Conservation (phyloP, 1,140 invertebrate species). For the Carposina sasakii region DNA sequence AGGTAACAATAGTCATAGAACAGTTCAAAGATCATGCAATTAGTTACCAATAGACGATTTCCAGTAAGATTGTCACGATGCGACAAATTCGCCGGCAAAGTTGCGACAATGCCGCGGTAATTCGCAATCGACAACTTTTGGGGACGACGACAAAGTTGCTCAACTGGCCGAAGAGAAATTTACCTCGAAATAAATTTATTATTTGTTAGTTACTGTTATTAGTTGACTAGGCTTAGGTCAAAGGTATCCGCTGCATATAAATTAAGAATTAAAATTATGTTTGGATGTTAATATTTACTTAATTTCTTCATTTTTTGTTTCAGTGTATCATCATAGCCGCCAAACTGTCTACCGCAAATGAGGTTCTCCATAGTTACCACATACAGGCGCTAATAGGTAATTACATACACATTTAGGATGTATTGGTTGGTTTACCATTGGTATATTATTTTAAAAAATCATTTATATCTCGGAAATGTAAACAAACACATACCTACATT, state of each 20-base stretch:
- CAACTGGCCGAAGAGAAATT: slow-evolving; percentile 43
- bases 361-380: slow-evolving; percentile 62
- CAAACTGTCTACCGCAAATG: slow-evolving; percentile 72
- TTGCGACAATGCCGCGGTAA: slow-evolving; percentile 50
- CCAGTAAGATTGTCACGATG: slow-evolving; percentile 56
- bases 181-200: slow-evolving; percentile 45
- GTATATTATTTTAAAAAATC: too few species aligned
- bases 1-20: too few species aligned
- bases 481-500: too few species aligned
- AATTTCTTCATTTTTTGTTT: slow-evolving; percentile 36
- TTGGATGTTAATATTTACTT: slow-evolving; percentile 10
- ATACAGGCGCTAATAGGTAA: slow-evolving; percentile 70
- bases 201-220: slow-evolving; percentile 54
- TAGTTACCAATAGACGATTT: slow-evolving; percentile 57
- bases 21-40: slow-evolving; percentile 62
- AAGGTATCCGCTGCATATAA: too few species aligned
- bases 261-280: too few species aligned
- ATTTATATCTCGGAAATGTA: too few species aligned
- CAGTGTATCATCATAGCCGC: slow-evolving; percentile 62
- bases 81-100: slow-evolving; percentile 50
- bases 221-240: too few species aligned
- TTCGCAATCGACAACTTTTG: slow-evolving; percentile 61
- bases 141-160: slow-evolving; percentile 38
- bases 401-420: too few species aligned
- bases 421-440: too few species aligned